A percentile compares a stretch with the other conserved stretches of the same genome.
Conservation (phyloP, 2,797 vertebrate genomes). For the Schizopygopsis malacanthus region DNA sequence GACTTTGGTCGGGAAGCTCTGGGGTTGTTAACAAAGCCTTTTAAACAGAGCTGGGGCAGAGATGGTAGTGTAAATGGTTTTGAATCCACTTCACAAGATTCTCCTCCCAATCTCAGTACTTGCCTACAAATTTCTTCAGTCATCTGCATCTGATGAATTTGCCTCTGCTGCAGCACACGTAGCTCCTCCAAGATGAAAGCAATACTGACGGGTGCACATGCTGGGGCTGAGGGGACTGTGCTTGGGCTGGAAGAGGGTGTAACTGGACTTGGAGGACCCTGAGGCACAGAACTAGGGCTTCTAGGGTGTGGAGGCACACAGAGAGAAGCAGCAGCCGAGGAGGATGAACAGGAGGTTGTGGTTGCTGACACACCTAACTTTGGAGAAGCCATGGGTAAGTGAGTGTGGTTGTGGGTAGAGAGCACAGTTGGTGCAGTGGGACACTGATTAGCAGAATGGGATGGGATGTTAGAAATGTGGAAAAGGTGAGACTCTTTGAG, state of each 20-base stretch:
- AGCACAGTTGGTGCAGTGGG: slow-evolving; percentile 63
- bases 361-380: slow-evolving; percentile 82
- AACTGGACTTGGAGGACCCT: slow-evolving; percentile 82
- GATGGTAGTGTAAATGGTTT: slow-evolving; percentile 75
- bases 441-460: slow-evolving; percentile 44
- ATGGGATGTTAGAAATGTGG: slow-evolving; percentile 55
- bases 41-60: slow-evolving; percentile 81
- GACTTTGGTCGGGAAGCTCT: slow-evolving; percentile 64
- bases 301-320: slow-evolving; percentile 82
- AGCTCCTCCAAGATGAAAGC: slow-evolving; percentile 91
- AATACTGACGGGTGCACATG: slow-evolving; percentile 83
- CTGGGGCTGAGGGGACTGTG: slow-evolving; percentile 73
- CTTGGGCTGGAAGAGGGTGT: slow-evolving; percentile 78
- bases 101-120: slow-evolving; percentile 85
- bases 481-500: slow-evolving; percentile 56
- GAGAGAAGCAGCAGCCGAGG: slow-evolving; percentile 76
- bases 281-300: slow-evolving; percentile 84
- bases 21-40: slow-evolving; percentile 72
- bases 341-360: slow-evolving; percentile 77
- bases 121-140: slow-evolving; percentile 92
- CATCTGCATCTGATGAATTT: slow-evolving; percentile 95
- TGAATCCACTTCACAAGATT: slow-evolving; percentile 72
- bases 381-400: slow-evolving; percentile 79
- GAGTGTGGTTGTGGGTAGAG: slow-evolving; percentile 56
- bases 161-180: slow-evolving; percentile 88